Evolutionary conservation across 2,888 invertebrate genomes (phyloP), one percentile per base, ranked within the genome.

Genomic region (Arenicola marina): DNA sequence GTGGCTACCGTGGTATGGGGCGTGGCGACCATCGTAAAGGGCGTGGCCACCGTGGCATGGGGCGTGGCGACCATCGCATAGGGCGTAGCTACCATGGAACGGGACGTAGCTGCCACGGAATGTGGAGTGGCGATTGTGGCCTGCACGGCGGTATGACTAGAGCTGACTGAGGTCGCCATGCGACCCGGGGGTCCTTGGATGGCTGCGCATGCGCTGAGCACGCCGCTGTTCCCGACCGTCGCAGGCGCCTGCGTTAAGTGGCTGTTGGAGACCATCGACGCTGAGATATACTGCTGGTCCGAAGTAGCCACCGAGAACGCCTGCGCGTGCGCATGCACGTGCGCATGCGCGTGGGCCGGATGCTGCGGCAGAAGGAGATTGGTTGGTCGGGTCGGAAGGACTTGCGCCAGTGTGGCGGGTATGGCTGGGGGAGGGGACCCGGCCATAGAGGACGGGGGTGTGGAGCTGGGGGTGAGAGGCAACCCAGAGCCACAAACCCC

Each of bases 171-270:
- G n/a, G 46, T 31, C 7, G 7, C 21, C n/a, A 31, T 28, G 4
- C 7, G 4, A 18, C 29, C 46, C 4, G 24, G 15, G 11, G 57
- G 28, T 7, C 46, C 45, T 4, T 7, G n/a, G 28, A 57, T 46
- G 24, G 7, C 7, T n/a, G 57, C 57, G 31, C 57, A 46, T 4
- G 57, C 57, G 7, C 3, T 57, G 15, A 57, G 26, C 31, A 46
- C 26, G 4, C 57, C 57, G 57, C 46, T 46, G 31, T 46, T 24
- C 7, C 45, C 44, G n/a, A 57, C 46, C 28, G 46, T 45, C 18
- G 57, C 57, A 44, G 44, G 4, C 7, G 57, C 57, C n/a, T n/a
- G n/a, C n/a, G 57, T 57, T 4, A 57, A 28, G 7, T 44, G 7
- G 28, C 29, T 57, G 46, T 57, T 57, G 26, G 44, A 46, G 4